Conservation (phyloP, 2,797 vertebrate genomes). For the Gila robusta region DNA sequence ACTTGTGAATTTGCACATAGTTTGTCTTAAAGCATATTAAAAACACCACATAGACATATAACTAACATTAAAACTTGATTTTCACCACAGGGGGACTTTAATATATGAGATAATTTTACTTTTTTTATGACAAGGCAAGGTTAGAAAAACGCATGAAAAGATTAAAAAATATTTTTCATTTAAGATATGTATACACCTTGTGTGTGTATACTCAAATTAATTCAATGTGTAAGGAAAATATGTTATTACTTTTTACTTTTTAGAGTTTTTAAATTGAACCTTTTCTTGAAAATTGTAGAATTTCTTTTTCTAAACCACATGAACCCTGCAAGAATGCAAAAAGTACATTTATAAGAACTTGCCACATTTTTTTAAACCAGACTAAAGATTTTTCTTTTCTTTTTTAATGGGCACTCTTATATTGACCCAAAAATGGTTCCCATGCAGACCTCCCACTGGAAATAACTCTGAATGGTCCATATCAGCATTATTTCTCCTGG, state of each 20-base stretch:
- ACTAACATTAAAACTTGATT: too few relatives aligned
- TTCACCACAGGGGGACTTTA: not conserved
- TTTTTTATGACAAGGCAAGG: not conserved
- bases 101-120: not conserved
- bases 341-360: not conserved
- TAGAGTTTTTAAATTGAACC: not conserved
- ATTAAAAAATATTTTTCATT: not conserved
- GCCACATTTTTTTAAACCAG: not conserved
- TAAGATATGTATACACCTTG: not conserved
- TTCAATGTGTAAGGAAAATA: not conserved
- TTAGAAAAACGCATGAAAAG: not conserved
- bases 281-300: not conserved
- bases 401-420: not conserved
- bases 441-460: not conserved
- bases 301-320: not conserved
- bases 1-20: too few relatives aligned
- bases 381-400: not conserved
- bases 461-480: conserved; percentile 15
- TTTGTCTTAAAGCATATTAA: too few relatives aligned
- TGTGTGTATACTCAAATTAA: not conserved
- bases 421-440: not conserved
- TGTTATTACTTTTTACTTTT: not conserved
- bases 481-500: conserved; percentile 14
- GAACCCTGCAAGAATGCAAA: not conserved
- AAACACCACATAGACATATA: too few relatives aligned